These are phyloP conservation scores for Bubo blakistoni DNA, from an alignment of 2,113 vertebrate genomes.

Conservation along the genomic window DNA sequence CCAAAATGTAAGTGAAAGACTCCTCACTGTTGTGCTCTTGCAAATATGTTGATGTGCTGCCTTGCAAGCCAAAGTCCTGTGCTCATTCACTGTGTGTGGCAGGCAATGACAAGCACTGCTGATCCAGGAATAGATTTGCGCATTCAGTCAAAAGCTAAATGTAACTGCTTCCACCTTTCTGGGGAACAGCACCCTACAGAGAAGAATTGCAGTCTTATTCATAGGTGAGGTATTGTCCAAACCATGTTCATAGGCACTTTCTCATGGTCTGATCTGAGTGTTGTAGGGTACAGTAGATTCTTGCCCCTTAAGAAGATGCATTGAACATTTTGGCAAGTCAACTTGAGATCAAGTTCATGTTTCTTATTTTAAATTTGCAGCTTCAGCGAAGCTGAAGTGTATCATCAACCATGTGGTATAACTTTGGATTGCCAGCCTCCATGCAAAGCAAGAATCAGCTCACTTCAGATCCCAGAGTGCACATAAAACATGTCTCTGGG, in stretches of 20 bases:
- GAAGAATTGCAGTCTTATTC: neutral
- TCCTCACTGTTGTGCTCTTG: neutral
- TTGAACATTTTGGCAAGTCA: neutral
- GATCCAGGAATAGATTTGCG: neutral
- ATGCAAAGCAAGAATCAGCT: neutral
- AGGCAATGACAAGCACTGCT: neutral
- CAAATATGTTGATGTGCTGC: neutral
- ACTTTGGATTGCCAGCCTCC: neutral
- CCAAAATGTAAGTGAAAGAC: conserved; percentile 85
- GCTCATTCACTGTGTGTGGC: neutral
- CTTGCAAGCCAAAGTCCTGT: neutral
- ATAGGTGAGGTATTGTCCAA: neutral
- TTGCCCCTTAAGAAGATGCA: neutral
- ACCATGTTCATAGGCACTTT: neutral
- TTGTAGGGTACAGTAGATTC: neutral
- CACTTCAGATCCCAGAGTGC: neutral
- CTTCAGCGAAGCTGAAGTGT: neutral
- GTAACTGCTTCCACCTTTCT: neutral
- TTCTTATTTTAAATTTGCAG: neutral
- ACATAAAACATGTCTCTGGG: neutral
- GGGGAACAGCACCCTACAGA: neutral
- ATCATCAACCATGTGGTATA: neutral
- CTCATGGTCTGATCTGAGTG: neutral
- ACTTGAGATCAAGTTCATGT: neutral
- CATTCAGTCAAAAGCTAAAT: neutral